Conservation (phyloP, 64 coral and sea anemone genomes). For the Porites lutea region DNA sequence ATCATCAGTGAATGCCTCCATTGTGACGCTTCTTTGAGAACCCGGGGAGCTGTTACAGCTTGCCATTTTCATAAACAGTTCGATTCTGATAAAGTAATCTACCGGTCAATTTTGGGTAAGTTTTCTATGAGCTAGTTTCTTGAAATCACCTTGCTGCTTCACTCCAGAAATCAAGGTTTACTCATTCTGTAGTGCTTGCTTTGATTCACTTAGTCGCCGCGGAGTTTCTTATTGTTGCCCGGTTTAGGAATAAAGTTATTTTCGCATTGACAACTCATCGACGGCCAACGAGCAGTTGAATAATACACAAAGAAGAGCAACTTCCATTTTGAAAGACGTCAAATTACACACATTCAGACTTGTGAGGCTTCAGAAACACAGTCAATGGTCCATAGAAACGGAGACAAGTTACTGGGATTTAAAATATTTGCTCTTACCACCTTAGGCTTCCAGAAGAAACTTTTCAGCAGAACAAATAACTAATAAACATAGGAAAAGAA, state of each 20-base stretch:
- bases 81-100: not conserved
- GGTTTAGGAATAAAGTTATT: too few relatives aligned
- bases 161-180: too few relatives aligned
- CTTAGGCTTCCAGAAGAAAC: not conserved
- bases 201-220: too few relatives aligned
- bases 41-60: not conserved
- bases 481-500: slow-evolving; percentile 30
- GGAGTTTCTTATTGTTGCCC: too few relatives aligned
- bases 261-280: too few relatives aligned
- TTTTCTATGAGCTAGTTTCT: not conserved
- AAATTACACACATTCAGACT: too few relatives aligned
- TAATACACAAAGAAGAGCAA: too few relatives aligned
- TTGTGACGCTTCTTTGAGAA: slow-evolving; percentile 42
- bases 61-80: not conserved
- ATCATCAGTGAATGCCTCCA: slow-evolving; percentile 20
- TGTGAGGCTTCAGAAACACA: too few relatives aligned
- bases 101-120: not conserved
- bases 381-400: not conserved
- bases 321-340: too few relatives aligned
- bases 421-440: not conserved
- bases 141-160: too few relatives aligned
- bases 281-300: too few relatives aligned
- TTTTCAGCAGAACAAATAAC: not conserved
- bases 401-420: not conserved
- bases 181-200: too few relatives aligned